These are phyloP conservation scores for Cyprinodon brontotheroides DNA, from an alignment of 2,113 vertebrate genomes.

Conservation along the genomic window DNA sequence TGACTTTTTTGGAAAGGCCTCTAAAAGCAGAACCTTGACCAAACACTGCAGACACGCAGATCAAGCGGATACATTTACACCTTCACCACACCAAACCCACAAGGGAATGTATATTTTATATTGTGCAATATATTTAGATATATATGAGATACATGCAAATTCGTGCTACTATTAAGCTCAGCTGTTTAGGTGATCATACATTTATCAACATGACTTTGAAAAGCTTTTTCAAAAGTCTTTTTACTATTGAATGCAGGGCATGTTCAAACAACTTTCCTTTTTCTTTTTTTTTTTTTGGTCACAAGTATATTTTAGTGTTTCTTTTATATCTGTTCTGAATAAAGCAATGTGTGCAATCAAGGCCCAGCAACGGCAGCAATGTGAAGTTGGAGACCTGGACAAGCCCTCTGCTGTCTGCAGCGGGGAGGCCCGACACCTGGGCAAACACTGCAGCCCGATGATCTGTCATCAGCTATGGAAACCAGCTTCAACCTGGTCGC, in stretches of 20 bases:
- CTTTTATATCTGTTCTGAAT: conserved; percentile 69
- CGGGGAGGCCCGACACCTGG: conserved; percentile 84
- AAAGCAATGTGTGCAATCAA: conserved; percentile 74
- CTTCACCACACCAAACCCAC: conserved; percentile 53
- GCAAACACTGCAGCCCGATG: conserved; percentile 83
- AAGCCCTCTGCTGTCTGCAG: conserved; percentile 79
- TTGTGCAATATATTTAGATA: conserved; percentile 31
- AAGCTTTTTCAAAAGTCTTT: conserved; percentile 41
- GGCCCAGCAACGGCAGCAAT: conserved; percentile 69
- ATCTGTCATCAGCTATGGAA: conserved; percentile 86
- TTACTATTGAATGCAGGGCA: conserved; percentile 54
- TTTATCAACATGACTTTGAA: conserved; percentile 14
- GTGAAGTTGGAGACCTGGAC: conserved; percentile 73
- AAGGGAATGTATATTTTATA: conserved; percentile 45
- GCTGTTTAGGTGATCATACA: conserved; percentile 10
- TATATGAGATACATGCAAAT: conserved; percentile 37
- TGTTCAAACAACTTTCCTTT: conserved; percentile 56
- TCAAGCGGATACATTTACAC: conserved; percentile 57
- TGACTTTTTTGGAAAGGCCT: conserved; percentile 49
- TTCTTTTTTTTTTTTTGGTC: conserved; percentile 66
- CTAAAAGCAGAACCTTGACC: conserved; percentile 62
- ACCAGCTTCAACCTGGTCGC: conserved; percentile 80
- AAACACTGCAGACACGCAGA: conserved; percentile 38
- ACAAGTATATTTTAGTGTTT: conserved; percentile 71
- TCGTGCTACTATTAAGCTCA: conserved; percentile 35